Conservation (phyloP, 2,797 vertebrate species). For the Menidia menidia region DNA sequence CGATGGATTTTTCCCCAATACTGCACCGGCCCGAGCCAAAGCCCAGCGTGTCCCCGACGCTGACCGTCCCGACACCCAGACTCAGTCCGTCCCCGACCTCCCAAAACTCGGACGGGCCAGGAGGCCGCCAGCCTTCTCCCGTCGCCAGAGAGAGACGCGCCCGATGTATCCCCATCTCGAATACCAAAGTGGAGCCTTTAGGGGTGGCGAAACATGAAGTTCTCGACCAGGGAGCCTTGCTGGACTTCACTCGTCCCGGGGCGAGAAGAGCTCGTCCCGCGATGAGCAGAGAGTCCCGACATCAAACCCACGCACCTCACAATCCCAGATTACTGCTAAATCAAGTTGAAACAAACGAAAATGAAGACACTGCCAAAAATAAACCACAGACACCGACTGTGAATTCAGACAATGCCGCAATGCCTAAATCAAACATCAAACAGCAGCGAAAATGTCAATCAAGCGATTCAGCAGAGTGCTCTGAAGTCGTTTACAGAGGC, state of each 20-base stretch:
- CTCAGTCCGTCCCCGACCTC: constrained; percentile 61
- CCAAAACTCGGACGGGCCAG: constrained; percentile 30
- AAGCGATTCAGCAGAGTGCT: constrained; percentile 18
- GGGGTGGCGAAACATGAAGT: constrained; percentile 35
- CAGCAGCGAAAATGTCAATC: constrained; percentile 33
- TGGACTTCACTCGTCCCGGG: constrained; percentile 55
- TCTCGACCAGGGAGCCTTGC: constrained; percentile 60
- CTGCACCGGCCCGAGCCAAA: constrained; percentile 26
- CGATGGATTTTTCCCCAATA: constrained; percentile 36
- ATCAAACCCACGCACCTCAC: constrained; percentile 28
- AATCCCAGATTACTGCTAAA: constrained; percentile 53
- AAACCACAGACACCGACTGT: constrained; percentile 35
- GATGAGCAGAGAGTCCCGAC: constrained; percentile 26
- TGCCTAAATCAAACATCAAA: constrained; percentile 39
- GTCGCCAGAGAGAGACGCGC: constrained; percentile 62
- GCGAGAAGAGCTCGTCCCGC: constrained; percentile 22
- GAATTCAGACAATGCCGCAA: constrained; percentile 39
- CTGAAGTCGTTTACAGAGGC: constrained; percentile 36
- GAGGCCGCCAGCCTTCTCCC: constrained; percentile 51
- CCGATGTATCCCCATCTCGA: constrained; percentile 71
- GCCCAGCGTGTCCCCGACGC: constrained; percentile 60
- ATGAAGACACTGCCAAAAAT: constrained; percentile 44
- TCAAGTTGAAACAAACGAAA: constrained; percentile 61
- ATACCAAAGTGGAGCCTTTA: constrained; percentile 18
- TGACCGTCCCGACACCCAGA: constrained; percentile 61